These are phyloP conservation scores for Onychomys arenicola DNA, from an alignment of 2,797 vertebrate genomes.

Conservation along the genomic window DNA sequence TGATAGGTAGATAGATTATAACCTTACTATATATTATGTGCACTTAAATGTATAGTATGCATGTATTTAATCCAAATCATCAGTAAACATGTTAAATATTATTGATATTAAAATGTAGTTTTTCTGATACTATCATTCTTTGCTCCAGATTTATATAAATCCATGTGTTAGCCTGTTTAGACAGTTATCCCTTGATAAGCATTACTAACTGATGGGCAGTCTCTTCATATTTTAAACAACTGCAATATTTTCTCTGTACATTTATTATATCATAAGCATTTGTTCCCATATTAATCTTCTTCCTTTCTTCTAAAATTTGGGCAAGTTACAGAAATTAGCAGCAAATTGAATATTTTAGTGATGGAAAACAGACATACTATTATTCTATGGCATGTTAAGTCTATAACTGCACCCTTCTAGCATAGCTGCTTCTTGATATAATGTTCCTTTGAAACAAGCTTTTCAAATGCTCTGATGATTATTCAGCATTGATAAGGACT, in stretches of 20 bases:
- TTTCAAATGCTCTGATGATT: constrained; percentile 38
- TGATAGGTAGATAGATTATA: not conserved
- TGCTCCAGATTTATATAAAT: not conserved
- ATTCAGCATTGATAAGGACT: constrained; percentile 40
- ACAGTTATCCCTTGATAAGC: not conserved
- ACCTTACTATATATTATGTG: not conserved
- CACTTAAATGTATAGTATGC: not conserved
- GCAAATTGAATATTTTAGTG: not conserved
- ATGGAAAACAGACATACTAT: not conserved
- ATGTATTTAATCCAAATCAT: not conserved
- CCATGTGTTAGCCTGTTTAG: not conserved
- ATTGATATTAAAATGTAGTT: not conserved
- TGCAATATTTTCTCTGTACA: not conserved
- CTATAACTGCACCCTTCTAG: constrained; percentile 9
- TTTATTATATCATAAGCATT: constrained; percentile 4
- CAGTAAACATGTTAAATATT: not conserved
- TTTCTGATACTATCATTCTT: not conserved
- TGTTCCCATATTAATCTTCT: not conserved
- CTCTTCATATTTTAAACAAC: constrained; percentile 22
- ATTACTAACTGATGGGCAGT: not conserved
- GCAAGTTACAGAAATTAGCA: constrained; percentile 15
- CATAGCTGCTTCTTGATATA: constrained; percentile 39
- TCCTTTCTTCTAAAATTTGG: not conserved
- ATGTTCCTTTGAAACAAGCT: constrained; percentile 53
- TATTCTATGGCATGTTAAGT: constrained; percentile 6